phyloP scores from a whole-genome alignment of 2,888 invertebrate genomes.

The Drosophila putrida region DNA sequence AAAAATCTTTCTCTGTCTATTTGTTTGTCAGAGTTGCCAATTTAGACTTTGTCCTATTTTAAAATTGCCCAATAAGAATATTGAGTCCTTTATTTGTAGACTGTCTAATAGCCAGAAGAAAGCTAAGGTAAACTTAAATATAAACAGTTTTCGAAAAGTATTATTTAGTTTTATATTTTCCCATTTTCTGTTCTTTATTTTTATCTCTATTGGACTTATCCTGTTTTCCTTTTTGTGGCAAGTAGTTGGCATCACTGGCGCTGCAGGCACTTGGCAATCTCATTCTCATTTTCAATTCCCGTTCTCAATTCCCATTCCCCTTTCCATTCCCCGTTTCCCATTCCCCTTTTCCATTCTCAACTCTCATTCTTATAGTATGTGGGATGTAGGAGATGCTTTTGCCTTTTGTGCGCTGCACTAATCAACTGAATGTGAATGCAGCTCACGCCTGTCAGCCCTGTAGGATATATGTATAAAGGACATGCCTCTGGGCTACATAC shows the following conservation, averaged over 20 bases:
- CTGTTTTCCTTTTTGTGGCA: no score
- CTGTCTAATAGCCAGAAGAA: no score
- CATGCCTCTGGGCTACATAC: slow-evolving; percentile 37
- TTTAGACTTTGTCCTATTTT: slow-evolving; percentile 6
- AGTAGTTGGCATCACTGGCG: background rate
- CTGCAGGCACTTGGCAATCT: slow-evolving; percentile 50
- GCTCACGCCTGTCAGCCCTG: slow-evolving; percentile 48
- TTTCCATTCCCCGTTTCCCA: no score
- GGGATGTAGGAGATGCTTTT: slow-evolving; percentile 10
- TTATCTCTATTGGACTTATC: no score
- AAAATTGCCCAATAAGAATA: slow-evolving; percentile 32
- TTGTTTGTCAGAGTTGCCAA: slow-evolving; percentile 5
- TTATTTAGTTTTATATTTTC: no score
- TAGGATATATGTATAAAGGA: slow-evolving; percentile 13
- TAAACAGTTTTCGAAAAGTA: no score
- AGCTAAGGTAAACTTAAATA: no score
- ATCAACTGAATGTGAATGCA: slow-evolving; percentile 71
- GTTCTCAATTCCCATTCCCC: background rate
- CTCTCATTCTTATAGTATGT: slow-evolving; percentile 22
- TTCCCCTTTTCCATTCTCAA: background rate
- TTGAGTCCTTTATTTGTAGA: no score
- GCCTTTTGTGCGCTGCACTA: slow-evolving; percentile 52
- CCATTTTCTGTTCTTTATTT: no score
- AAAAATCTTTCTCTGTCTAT: slow-evolving; percentile 22
- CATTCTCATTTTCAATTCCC: slow-evolving; percentile 13